Conservation (phyloP, 2,113 vertebrate genomes). For the Anoura caudifer region DNA sequence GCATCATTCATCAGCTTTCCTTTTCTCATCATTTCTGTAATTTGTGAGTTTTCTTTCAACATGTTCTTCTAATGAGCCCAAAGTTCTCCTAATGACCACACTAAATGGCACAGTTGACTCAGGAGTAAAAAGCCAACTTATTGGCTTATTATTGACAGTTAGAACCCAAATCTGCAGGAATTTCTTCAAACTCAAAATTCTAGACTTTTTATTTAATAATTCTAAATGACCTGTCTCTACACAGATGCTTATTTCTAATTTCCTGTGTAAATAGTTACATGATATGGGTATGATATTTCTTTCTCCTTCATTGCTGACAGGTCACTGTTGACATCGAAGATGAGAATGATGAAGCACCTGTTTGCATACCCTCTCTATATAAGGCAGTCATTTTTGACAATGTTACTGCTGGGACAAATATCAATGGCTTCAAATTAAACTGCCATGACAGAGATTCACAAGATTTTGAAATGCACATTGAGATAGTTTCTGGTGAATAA, state of each 20-base stretch:
- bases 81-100: background rate
- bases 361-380: slow-evolving; percentile 60
- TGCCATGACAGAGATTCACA: slow-evolving; percentile 46
- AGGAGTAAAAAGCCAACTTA: slow-evolving; percentile 3
- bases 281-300: background rate
- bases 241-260: slow-evolving; percentile 46
- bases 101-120: background rate
- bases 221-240: background rate
- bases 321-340: slow-evolving; percentile 71
- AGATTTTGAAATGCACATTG: slow-evolving; percentile 65
- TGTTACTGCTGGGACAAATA: slow-evolving; percentile 60
- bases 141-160: background rate
- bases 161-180: background rate
- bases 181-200: background rate
- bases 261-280: slow-evolving; percentile 31
- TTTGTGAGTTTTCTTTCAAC: background rate
- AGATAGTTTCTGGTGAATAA: slow-evolving; percentile 45
- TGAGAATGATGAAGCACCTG: slow-evolving; percentile 70
- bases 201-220: slow-evolving; percentile 27
- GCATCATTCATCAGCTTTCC: background rate
- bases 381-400: slow-evolving; percentile 55
- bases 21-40: background rate
- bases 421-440: slow-evolving; percentile 69
- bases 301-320: slow-evolving; percentile 57
- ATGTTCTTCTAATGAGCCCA: background rate